Base-by-base conservation (phyloP, 2,888 invertebrate genomes). In the Phaonia tiefii region DNA sequence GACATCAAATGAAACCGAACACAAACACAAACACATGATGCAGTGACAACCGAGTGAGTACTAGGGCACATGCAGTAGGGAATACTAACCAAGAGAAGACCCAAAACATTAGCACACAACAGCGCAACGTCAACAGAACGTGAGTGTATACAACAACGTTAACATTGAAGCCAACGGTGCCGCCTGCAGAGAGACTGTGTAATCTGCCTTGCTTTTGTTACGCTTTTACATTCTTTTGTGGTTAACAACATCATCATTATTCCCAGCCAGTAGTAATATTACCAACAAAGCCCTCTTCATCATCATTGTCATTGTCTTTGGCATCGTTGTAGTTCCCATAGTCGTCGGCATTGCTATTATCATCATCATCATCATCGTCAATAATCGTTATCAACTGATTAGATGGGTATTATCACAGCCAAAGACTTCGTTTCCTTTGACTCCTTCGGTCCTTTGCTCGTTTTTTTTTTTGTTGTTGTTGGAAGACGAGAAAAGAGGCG, bases 311-410 rank as follows among this genome's bases (percentile, higher is more conserved):
- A 31, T 31, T 3, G 4, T 31, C 31, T 31, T 31, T 8, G 31
- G 31, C 31, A 31, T 5, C 31, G 8, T 31, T 3, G 20, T 15
- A 20, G 54, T 37, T 11, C 5, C 26, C 51, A 72, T n/a, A n/a
- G n/a, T 65, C 58, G 8, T 31, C 13, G 20, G 15, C 42, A 69
- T 37, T 11, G 7, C 26, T 44, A 72, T n/a, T n/a, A n/a, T 65
- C 58, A 81, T 56, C 71, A 72, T 69, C 71, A 65, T 25, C 26
- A 51, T 39, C 39, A 69, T 46, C 20, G 15, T 56, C 26, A n/a
- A 8, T 11, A 10, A 58, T 82, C 73, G 70, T 79, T 76, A 76
- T 79, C 82, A 67, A 71, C 42, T 73, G 75, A 79, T 82, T 79
- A 79, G 71, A 82, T 75, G 66, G 63, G 74, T 70, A 77, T 76